A percentile compares a stretch with the other conserved stretches of the same genome.
phyloP scores from a whole-genome alignment of 2,113 vertebrate genomes.

The Platanista minor region DNA sequence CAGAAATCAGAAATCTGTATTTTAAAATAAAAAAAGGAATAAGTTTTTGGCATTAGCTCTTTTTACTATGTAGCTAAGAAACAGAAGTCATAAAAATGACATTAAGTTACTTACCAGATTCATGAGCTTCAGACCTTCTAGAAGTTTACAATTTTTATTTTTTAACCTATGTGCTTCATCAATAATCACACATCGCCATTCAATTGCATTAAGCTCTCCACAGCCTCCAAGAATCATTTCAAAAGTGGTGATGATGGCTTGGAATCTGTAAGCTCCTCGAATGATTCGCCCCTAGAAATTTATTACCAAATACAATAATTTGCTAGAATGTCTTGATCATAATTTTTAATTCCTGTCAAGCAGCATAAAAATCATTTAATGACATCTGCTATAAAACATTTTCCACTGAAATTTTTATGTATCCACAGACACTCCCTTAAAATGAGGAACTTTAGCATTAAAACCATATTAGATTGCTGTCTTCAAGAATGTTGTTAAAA shows the following conservation, averaged over 20 bases:
- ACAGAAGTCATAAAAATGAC: not conserved
- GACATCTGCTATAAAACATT: constrained; percentile 16
- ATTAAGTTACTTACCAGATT: constrained; percentile 85
- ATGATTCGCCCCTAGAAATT: constrained; percentile 88
- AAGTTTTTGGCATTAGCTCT: not conserved
- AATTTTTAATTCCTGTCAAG: constrained; percentile 19
- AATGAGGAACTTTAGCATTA: constrained; percentile 34
- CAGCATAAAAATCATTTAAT: constrained; percentile 23
- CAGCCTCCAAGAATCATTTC: constrained; percentile 99
- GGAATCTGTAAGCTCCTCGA: constrained; percentile 94
- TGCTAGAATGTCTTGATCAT: not conserved
- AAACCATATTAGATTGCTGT: not conserved
- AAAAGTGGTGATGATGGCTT: constrained; percentile 97
- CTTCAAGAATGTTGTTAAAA: not conserved
- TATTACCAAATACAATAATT: constrained; percentile 51
- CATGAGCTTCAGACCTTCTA: constrained; percentile 98
- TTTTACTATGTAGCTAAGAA: not conserved
- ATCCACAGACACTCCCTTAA: not conserved
- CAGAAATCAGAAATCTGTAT: not conserved
- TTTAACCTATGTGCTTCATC: constrained; percentile 98
- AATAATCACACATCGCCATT: constrained; percentile 98
- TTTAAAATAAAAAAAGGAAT: not conserved
- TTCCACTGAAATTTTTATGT: constrained; percentile 7
- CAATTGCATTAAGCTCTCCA: constrained; percentile 95
- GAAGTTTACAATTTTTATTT: constrained; percentile 99